Conservation (phyloP, 2,113 vertebrate species). For the Guaruba guarouba region DNA sequence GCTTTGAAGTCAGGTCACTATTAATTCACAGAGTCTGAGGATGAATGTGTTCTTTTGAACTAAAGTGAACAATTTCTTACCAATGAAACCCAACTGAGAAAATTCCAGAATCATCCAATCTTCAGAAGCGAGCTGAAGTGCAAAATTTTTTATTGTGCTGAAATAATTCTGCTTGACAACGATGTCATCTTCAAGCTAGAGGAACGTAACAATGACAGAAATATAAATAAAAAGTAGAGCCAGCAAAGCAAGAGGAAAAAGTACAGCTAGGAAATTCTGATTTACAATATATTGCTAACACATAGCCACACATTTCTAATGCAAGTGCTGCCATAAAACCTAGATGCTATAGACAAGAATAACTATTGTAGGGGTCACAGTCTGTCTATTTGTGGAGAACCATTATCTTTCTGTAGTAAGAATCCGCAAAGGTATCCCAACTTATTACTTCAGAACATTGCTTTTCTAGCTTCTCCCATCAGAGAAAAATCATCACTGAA, state of each 20-base stretch:
- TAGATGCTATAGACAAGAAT: neutral
- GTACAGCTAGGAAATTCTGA: neutral
- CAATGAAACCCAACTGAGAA: constrained; percentile 97
- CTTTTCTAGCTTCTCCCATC: neutral
- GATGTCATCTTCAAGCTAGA: constrained; percentile 97
- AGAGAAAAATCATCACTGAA: neutral
- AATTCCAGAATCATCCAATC: constrained; percentile 99
- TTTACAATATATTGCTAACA: neutral
- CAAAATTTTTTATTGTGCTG: constrained; percentile 99
- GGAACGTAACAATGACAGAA: constrained; percentile 38
- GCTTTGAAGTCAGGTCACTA: neutral
- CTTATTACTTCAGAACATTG: neutral
- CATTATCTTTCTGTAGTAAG: neutral
- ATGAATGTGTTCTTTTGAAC: neutral
- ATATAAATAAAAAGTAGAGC: neutral
- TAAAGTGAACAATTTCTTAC: constrained; percentile 74
- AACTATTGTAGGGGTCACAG: neutral
- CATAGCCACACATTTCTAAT: neutral
- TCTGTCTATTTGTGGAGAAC: neutral
- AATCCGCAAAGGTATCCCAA: neutral
- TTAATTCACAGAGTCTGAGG: neutral
- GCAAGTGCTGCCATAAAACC: neutral
- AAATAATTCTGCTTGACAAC: constrained; percentile 99
- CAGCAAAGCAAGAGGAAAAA: constrained; percentile 3
- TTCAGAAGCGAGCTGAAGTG: constrained; percentile 94